Base-by-base conservation (phyloP, 2,888 invertebrate genomes). In the Drosophila meridionalis region DNA sequence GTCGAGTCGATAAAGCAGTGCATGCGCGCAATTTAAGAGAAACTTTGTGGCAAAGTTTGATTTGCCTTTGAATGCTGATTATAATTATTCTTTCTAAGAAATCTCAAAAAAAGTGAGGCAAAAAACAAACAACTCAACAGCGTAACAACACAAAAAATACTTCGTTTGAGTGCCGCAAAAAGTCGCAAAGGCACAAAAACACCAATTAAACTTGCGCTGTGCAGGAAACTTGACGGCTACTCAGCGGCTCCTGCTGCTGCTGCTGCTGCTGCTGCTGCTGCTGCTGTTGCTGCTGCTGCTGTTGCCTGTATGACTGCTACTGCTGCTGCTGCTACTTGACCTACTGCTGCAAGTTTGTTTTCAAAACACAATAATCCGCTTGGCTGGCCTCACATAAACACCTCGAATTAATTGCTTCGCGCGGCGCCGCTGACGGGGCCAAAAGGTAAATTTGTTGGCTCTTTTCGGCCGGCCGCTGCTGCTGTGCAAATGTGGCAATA, bases 1-100 rank as follows among this genome's bases (percentile, higher is more conserved):
- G 1, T 9, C 2, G n/a, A 3, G 83, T 89, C 90, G 86, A 26
- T 64, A 82, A 84, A 72, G 90, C 88, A 84, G 84, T 87, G 58
- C 63, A 4, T 0, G 1, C 7, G 8, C 26, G 2, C n/a, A 5
- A 9, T 1, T 12, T 12, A 50, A 71, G 73, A 71, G 78, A 76
- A 57, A 2, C 12, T 36, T 32, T 45, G 28, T 12, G 36, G 34
- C 57, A 28, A 45, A 38, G 34, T 57, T 58, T 64, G 26, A 58
- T 67, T 67, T 56, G 58, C 64, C 43, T 58, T 30, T 53, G n/a
- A 26, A 32, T 47, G 50, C 47, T 58, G 56, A 73, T 60, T 58
- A 42, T 64, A 52, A 73, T 60, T 58, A 47, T 64, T 36, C 50
- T 43, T 69, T 32, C 14, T 6, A 50, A 38, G 60, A 56, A 61